Evolutionary conservation across 2,113 vertebrate genomes (phyloP).

Genomic region (Polypterus bichir): DNA sequence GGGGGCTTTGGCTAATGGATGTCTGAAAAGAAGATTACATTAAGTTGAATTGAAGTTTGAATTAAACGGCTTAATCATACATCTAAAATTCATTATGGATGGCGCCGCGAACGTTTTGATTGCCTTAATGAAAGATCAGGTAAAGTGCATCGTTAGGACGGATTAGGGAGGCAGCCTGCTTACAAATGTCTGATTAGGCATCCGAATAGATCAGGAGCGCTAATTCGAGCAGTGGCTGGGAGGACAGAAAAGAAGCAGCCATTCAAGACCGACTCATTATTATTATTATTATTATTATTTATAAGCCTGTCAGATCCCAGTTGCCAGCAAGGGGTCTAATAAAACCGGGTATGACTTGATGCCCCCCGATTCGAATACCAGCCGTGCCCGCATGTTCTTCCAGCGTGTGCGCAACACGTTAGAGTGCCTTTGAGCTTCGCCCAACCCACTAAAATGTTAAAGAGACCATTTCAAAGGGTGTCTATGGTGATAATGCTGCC

Average conservation of each 20-base stretch:
- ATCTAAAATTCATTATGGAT: slow-evolving; percentile 68
- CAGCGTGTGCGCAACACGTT: too few species aligned
- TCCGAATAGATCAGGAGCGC: slow-evolving; percentile 48
- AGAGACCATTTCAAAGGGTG: too few species aligned
- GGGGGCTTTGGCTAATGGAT: slow-evolving; percentile 60
- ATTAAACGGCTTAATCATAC: slow-evolving; percentile 73
- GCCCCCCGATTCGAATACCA: slow-evolving; percentile 16
- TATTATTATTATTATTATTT: background rate
- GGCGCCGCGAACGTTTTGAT: slow-evolving; percentile 67
- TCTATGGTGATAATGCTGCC: too few species aligned
- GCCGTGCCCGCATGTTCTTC: too few species aligned
- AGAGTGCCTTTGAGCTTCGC: too few species aligned
- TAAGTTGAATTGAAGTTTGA: slow-evolving; percentile 71
- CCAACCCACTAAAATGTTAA: too few species aligned
- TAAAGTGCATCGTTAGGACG: slow-evolving; percentile 66
- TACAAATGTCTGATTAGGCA: slow-evolving; percentile 70
- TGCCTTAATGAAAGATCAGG: slow-evolving; percentile 75
- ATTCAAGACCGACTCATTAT: background rate
- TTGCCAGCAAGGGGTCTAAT: background rate
- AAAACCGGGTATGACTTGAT: slow-evolving; percentile 8
- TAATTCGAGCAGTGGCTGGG: background rate
- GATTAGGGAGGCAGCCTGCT: slow-evolving; percentile 65
- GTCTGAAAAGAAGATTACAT: slow-evolving; percentile 73
- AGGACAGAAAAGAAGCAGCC: background rate
- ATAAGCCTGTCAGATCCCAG: background rate